Evolutionary conservation across 2,797 vertebrate genomes (phyloP), one percentile per base, ranked within the genome.

Genomic region (Leontopithecus rosalia): DNA sequence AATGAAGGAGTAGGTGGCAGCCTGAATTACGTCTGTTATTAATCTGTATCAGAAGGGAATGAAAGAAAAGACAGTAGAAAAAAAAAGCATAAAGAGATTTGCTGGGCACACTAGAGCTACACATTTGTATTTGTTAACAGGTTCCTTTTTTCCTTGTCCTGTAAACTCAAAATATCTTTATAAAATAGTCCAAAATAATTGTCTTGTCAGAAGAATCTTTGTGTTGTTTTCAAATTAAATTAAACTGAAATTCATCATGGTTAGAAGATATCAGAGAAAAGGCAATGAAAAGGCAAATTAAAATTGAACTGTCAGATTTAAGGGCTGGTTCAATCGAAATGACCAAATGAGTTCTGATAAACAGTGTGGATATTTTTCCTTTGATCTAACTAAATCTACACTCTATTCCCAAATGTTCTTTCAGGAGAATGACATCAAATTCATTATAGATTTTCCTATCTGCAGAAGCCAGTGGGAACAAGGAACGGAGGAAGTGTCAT

Each of bases 111-210:
- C 0, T 26, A 4, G 9, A 92, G 43, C 72, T 94, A 94, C 79
- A 82, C 48, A 95, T 94, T 41, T 82, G 28, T 61, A 28, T 96
- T 96, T 94, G 36, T 20, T 91, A 88, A 72, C 81, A 46, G n/a
- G 28, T 94, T 87, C 20, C 0, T 36, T 96, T 92, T 93, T 96
- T 52, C 80, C n/a, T 95, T 26, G 19, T 33, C 87, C 72, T 91
- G 61, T 43, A 97, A 98, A 96, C 86, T 92, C 86, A 96, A 97
- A 96, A 92, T 86, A 87, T 6, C 15, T 95, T 89, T 76, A 85
- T 19, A 76, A 91, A 93, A 96, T 13, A 41, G 24, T 12, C 84
- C 33, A 86, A 33, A 91, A 24, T 92, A 97, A 90, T 95, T 96
- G 97, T 96, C 94, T 82, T 96, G 75, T 91, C 97, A 96, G 73